These are phyloP conservation scores for Danio tinwini DNA, from an alignment of 2,797 vertebrate species.

Conservation along the genomic window DNA sequence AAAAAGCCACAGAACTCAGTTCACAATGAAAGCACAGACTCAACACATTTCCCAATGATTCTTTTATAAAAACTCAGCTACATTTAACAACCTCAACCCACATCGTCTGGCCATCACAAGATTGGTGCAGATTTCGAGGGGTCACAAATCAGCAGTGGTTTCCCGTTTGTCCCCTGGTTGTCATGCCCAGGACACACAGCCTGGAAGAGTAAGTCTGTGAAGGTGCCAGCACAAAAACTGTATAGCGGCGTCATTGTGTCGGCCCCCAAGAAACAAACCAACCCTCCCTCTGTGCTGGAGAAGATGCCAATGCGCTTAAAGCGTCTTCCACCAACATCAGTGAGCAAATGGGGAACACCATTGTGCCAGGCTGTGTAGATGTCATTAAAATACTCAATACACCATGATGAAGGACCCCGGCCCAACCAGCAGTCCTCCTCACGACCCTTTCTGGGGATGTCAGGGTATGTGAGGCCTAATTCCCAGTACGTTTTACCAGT, in stretches of 20 bases:
- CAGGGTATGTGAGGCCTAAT: conserved; percentile 79
- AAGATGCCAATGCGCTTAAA: conserved; percentile 76
- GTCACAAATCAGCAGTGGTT: conserved; percentile 74
- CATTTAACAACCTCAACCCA: background rate
- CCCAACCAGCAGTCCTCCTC: conserved; percentile 82
- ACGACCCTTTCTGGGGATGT: conserved; percentile 77
- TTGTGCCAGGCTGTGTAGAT: conserved; percentile 82
- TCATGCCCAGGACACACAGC: conserved; percentile 81
- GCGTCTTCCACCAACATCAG: conserved; percentile 62
- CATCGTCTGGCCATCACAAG: conserved; percentile 53
- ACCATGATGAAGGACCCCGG: conserved; percentile 78
- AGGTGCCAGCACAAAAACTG: conserved; percentile 77
- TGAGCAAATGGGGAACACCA: conserved; percentile 76
- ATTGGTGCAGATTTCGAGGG: conserved; percentile 58
- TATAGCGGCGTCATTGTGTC: conserved; percentile 79
- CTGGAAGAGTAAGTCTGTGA: conserved; percentile 76
- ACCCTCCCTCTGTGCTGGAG: conserved; percentile 76
- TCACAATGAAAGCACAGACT: too few species aligned
- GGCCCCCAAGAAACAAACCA: conserved; percentile 76
- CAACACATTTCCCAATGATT: too few species aligned
- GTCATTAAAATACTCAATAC: conserved; percentile 81
- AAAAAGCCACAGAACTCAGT: too few species aligned
- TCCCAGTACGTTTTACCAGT: conserved; percentile 84
- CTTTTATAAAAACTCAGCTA: background rate
- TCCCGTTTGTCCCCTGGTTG: conserved; percentile 74